These are phyloP conservation scores for Hesperophylax magnus DNA, from an alignment of 1,140 invertebrate species.

Conservation along the genomic window DNA sequence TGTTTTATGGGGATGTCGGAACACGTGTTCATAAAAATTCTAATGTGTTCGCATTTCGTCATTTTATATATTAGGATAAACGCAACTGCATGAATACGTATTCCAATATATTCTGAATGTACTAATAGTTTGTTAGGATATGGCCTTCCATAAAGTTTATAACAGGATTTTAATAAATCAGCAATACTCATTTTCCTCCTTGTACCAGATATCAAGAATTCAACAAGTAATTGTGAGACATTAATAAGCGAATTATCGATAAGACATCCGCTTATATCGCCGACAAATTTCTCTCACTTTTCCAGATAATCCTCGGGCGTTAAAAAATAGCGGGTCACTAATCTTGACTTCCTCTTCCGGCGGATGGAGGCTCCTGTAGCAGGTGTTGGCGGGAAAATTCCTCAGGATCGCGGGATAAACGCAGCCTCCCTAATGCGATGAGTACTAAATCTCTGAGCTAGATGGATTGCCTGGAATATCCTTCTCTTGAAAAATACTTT, in stretches of 20 bases:
- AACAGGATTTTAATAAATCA: too few species aligned
- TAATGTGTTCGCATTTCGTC: too few species aligned
- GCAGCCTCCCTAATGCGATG: conserved; percentile 53
- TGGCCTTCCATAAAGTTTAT: too few species aligned
- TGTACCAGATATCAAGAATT: background rate
- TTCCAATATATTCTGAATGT: too few species aligned
- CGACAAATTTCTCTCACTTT: conserved; percentile 32
- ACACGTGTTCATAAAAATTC: too few species aligned
- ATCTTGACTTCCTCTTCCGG: conserved; percentile 44
- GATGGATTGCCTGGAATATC: conserved; percentile 56
- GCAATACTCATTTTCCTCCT: too few species aligned
- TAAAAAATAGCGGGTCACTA: conserved; percentile 54
- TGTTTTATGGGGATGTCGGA: too few species aligned
- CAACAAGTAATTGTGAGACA: background rate
- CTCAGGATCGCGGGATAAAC: conserved; percentile 44
- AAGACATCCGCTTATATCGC: background rate
- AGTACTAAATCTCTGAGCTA: conserved; percentile 57
- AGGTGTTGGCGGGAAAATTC: conserved; percentile 44
- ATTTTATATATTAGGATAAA: too few species aligned
- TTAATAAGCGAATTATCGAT: background rate
- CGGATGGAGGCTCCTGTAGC: conserved; percentile 44
- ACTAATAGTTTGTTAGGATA: too few species aligned
- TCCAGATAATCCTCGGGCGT: conserved; percentile 37
- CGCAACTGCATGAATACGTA: too few species aligned
- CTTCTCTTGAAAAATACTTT: conserved; percentile 38